phyloP scores from a whole-genome alignment of 2,888 invertebrate genomes.

The Cabera pusaria region DNA sequence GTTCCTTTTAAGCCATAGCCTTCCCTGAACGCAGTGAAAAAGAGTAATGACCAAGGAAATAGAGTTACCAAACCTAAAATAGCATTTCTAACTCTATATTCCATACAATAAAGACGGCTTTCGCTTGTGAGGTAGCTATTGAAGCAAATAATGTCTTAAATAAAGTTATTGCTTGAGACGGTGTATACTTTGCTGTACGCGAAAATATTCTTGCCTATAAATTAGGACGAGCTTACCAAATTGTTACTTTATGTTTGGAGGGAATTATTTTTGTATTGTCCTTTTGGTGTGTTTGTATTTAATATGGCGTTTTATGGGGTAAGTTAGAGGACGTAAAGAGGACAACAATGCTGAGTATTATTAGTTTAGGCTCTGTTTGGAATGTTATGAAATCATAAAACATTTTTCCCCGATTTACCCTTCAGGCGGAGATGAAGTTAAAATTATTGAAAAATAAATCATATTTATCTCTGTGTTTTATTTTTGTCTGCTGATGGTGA shows the following conservation, averaged over 20 bases:
- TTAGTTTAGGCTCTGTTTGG: too few relatives aligned
- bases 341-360: too few relatives aligned
- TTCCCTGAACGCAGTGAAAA: constrained; percentile 49
- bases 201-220: constrained; percentile 35
- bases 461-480: too few relatives aligned
- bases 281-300: constrained; percentile 3
- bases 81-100: constrained; percentile 35
- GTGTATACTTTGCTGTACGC: constrained; percentile 38
- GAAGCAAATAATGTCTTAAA: constrained; percentile 39
- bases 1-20: constrained; percentile 42
- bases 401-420: too few relatives aligned
- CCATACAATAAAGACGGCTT: constrained; percentile 31
- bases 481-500: too few relatives aligned
- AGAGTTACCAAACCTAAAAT: constrained; percentile 40
- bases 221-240: constrained; percentile 32
- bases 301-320: constrained; percentile 4
- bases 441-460: too few relatives aligned
- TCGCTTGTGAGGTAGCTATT: constrained; percentile 30
- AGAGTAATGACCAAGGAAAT: constrained; percentile 59
- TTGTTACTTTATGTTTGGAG: constrained; percentile 22
- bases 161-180: constrained; percentile 44
- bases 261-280: constrained; percentile 13
- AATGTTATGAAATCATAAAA: too few relatives aligned
- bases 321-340: too few relatives aligned
- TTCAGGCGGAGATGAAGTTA: too few relatives aligned